Evolutionary conservation across 2,113 vertebrate species (phyloP).

Genomic region (Danio rerio): GRCz12tu NC_133190.1:21971501-21972000

Average conservation of each 20-base stretch:
- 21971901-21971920: background rate
- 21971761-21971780: background rate
- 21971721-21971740: background rate
- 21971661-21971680: slow-evolving; percentile 93
- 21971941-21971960: background rate
- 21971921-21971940: background rate
- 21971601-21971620: slow-evolving; percentile 93
- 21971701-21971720: background rate
- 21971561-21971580: slow-evolving; percentile 92
- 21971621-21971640: slow-evolving; percentile 91
- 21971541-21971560: slow-evolving; percentile 91
- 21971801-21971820: background rate
- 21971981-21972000: too few species aligned
- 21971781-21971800: background rate
- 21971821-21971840: background rate
- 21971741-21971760: background rate
- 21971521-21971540: slow-evolving; percentile 63
- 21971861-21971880: background rate
- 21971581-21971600: slow-evolving; percentile 93
- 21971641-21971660: slow-evolving; percentile 95
- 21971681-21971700: slow-evolving; percentile 12
- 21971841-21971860: background rate
- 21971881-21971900: slow-evolving; percentile 3
- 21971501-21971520: slow-evolving; percentile 9
- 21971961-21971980: too few species aligned